Base-by-base conservation (phyloP, 2,888 invertebrate genomes). In the Charanyca ferruginea region DNA sequence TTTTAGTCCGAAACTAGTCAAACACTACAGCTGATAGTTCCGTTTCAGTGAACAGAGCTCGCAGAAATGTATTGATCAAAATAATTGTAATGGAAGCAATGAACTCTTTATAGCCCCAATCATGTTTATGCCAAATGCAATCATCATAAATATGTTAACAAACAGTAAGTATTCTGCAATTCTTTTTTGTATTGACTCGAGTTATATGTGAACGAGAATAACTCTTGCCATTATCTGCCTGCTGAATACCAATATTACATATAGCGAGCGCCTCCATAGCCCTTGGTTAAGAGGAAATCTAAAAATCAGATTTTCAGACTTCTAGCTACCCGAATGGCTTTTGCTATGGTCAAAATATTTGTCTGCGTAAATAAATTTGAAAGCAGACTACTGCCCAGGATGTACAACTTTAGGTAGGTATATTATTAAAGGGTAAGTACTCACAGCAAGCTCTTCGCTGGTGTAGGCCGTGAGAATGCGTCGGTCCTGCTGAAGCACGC, bases 371-470 rank as follows among this genome's bases (percentile, higher is more conserved):
- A n/a, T n/a, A n/a, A n/a, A n/a, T n/a, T n/a, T n/a, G n/a, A n/a
- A n/a, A n/a, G n/a, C n/a, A n/a, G n/a, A n/a, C n/a, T n/a, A n/a
- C n/a, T n/a, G n/a, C n/a, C n/a, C n/a, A n/a, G 13, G 8, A 32
- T 13, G 13, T 23, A 64, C 18, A n/a, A n/a, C n/a, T n/a, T 5
- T 28, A 23, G 48, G 13, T 38, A 20, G n/a, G 7, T 38, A 16
- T 11, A 42, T 18, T 45, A n/a, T 16, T 22, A n/a, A 51, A 55
- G 9, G 1, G 2, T 55, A 6, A 13, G 71, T 85, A 97, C 97
- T 97, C 88, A 97, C 97, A 92, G 97, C 97, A 92, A 98, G 97
- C 91, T 98, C 97, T 93, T 98, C 98, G 89, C 97, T 97, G 79
- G 97, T 96, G 93, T 97, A 97, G 49, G 97, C 97, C 16, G 97